These are phyloP conservation scores for Plemyria rubiginata DNA, from an alignment of 2,888 invertebrate species.

Conservation along the genomic window DNA sequence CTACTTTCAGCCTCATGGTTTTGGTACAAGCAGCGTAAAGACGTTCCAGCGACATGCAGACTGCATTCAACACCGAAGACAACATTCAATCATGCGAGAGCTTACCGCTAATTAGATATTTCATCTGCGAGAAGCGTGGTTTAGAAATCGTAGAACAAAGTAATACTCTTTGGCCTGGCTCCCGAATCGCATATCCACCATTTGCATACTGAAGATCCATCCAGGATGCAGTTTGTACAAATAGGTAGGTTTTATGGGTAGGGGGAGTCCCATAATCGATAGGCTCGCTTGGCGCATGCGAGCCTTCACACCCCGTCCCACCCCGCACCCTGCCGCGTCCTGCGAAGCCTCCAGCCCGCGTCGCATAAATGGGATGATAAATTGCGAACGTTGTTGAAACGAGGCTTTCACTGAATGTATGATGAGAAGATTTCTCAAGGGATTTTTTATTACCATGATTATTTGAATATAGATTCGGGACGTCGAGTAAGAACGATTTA, in stretches of 20 bases:
- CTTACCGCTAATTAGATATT: slow-evolving; percentile 28
- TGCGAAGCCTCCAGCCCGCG: slow-evolving; percentile 32
- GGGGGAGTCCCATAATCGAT: slow-evolving; percentile 38
- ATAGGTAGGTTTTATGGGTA: slow-evolving; percentile 29
- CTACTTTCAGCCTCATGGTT: background rate
- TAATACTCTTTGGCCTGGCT: slow-evolving; percentile 9
- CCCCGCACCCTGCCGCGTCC: slow-evolving; percentile 20
- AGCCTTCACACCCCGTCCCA: slow-evolving; percentile 17
- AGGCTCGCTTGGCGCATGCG: slow-evolving; percentile 43
- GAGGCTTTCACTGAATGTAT: slow-evolving; percentile 33
- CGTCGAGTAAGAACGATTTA: slow-evolving; percentile 6
- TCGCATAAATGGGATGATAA: slow-evolving; percentile 34
- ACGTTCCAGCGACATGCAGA: slow-evolving; percentile 22
- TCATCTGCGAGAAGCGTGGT: slow-evolving; percentile 26
- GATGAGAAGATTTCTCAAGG: slow-evolving; percentile 21
- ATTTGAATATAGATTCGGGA: slow-evolving; percentile 6
- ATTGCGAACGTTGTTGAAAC: slow-evolving; percentile 36
- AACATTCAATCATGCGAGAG: slow-evolving; percentile 28
- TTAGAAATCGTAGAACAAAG: slow-evolving; percentile 11
- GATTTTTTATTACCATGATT: slow-evolving; percentile 22
- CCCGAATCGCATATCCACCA: slow-evolving; percentile 30
- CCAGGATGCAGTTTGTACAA: slow-evolving; percentile 36
- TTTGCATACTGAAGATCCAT: slow-evolving; percentile 36
- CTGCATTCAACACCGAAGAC: slow-evolving; percentile 26
- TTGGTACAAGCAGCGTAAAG: background rate